Base-by-base conservation (phyloP, 1,140 invertebrate genomes). In the Lordiphosa collinella region DNA sequence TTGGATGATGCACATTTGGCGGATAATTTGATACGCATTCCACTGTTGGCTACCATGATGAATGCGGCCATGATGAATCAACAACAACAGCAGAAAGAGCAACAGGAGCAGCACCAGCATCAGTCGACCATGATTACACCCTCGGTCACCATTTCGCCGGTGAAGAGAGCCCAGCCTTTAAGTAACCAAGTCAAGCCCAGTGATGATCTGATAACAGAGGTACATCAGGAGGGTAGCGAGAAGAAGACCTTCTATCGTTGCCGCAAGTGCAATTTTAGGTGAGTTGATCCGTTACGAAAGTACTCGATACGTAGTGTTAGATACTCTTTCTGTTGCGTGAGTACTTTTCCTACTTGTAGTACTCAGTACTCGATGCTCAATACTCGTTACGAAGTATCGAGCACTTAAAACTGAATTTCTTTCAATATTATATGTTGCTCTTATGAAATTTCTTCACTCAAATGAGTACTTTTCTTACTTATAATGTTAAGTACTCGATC, bases 181-280 rank as follows among this genome's bases (percentile, higher is more conserved):
- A 34, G 64, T 13, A 53, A 60, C 6, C 18, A 22, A 5, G 51
- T 59, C 41, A 88, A 88, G 37, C 86, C 87, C 40, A 88, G 68
- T 43, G 85, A 85, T 44, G 87, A 87, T 59, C 68, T 87, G 16
- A 79, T 86, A 34, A 80, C 78, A n/a, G 87, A 89, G 48, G 80
- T 88, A 6, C 79, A 87, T 44, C 73, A 76, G 41, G 87, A 89
- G 43, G 87, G 87, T 54, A 86, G 67, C 50, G 87, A 87, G 34
- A 88, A 93, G 88, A 91, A 92, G 54, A 93, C 92, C 10, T 89
- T 93, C 40, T 94, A 93, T 91, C 95, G 95, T 84, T 96, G 95
- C 85, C 96, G 96, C 89, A 94, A 95, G 79, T 96, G 95, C 74
- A 93, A 93, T 82, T 96, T 94, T 87, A 94, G 92, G 94, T 94